A percentile compares a stretch with the other conserved stretches of the same genome.
phyloP scores from a whole-genome alignment of 2,113 vertebrate species.

The Gorsachius goisagi region DNA sequence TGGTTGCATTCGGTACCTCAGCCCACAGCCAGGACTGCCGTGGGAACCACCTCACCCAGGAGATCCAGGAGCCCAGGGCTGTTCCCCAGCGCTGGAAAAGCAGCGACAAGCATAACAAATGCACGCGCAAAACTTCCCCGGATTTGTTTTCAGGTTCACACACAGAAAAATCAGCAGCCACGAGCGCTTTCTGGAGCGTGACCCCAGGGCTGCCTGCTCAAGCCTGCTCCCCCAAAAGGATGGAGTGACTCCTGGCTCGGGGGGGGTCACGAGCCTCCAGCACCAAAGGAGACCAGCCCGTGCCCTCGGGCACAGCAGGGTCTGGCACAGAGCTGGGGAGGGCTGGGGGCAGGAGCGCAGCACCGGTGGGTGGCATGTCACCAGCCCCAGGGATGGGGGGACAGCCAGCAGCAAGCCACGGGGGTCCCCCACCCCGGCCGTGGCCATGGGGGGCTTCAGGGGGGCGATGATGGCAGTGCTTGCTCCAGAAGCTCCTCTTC shows the following conservation, averaged over 20 bases:
- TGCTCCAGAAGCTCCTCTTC: not conserved
- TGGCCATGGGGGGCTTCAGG: fast-evolving
- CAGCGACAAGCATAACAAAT: not conserved
- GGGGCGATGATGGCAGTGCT: fast-evolving
- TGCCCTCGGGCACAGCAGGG: not conserved
- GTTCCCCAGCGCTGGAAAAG: not conserved
- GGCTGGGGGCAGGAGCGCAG: not conserved
- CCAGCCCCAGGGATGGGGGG: not conserved
- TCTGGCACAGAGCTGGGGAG: not conserved
- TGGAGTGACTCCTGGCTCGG: fast-evolving
- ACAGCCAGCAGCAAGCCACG: no score
- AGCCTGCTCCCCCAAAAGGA: not conserved
- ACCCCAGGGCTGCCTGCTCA: fast-evolving
- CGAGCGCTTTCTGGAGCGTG: not conserved
- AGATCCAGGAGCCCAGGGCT: not conserved
- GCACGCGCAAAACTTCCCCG: not conserved
- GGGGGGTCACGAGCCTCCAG: fast-evolving
- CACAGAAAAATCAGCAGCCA: no score
- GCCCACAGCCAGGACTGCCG: not conserved
- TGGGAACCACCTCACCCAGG: not conserved
- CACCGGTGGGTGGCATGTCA: not conserved
- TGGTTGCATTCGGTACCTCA: no score
- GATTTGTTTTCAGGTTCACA: not conserved
- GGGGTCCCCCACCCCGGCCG: not conserved
- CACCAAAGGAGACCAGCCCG: not conserved